Percentiles rank a stretch among this genome's conserved stretches.
These are phyloP conservation scores for Polypterus senegalus DNA, from an alignment of 2,113 vertebrate species.

Conservation along the genomic window DNA sequence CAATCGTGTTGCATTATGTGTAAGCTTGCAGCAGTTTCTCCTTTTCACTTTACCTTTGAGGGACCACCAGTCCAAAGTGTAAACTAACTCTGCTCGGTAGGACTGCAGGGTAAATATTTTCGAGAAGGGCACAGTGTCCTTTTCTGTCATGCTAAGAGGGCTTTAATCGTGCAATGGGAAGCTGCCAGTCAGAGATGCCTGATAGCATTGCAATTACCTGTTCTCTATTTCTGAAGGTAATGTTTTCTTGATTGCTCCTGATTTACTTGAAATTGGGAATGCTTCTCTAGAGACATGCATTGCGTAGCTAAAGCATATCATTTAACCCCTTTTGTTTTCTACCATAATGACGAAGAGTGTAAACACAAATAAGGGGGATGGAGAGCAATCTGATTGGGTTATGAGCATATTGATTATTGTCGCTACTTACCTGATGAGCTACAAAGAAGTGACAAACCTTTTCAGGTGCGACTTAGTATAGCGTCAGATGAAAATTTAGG, in stretches of 20 bases:
- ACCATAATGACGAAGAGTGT: too few species aligned
- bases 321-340: conserved; percentile 1
- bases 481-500: too few species aligned
- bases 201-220: conserved; percentile 12
- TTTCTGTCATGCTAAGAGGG: conserved; percentile 8
- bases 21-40: too few species aligned
- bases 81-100: too few species aligned
- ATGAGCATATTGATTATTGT: too few species aligned
- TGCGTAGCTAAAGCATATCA: not conserved
- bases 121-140: conserved; percentile 6
- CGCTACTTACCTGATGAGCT: too few species aligned
- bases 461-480: too few species aligned
- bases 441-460: too few species aligned
- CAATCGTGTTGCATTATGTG: too few species aligned
- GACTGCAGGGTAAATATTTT: too few species aligned
- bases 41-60: too few species aligned
- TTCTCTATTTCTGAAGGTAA: conserved; percentile 8
- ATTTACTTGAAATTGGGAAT: conserved; percentile 7
- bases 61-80: too few species aligned
- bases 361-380: not conserved
- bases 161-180: conserved; percentile 7
- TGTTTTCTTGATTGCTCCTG: conserved; percentile 4
- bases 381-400: not conserved
- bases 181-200: conserved; percentile 3
- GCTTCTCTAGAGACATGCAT: conserved; percentile 1